Conservation (phyloP, 2,888 invertebrate genomes). For the Laothoe populi region DNA sequence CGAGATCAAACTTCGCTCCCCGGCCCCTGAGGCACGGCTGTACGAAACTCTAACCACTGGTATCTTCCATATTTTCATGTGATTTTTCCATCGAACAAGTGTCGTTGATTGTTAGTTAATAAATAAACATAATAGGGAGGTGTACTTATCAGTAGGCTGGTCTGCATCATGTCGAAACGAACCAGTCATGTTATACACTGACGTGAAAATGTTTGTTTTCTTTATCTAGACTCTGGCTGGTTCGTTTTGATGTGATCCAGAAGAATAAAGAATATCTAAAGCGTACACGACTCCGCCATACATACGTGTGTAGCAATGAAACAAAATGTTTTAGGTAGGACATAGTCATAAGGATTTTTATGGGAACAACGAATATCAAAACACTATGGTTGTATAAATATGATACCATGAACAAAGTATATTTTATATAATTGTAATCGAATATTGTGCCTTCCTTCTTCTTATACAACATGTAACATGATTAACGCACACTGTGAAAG, state of each 20-base stretch:
- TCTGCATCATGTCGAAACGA: slow-evolving; percentile 17
- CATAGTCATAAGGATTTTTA: slow-evolving; percentile 38
- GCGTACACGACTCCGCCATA: slow-evolving; percentile 77
- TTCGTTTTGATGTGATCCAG: neutral
- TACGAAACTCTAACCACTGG: slow-evolving; percentile 78
- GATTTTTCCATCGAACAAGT: slow-evolving; percentile 65
- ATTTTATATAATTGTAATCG: slow-evolving; percentile 48
- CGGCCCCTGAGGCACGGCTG: slow-evolving; percentile 74
- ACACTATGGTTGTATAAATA: slow-evolving; percentile 34
- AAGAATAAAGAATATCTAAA: slow-evolving; percentile 6
- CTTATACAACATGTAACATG: too few species aligned
- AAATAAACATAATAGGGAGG: slow-evolving; percentile 23
- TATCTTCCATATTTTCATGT: slow-evolving; percentile 53
- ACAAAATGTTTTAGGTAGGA: slow-evolving; percentile 49
- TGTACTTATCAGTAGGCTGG: slow-evolving; percentile 14
- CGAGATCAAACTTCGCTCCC: slow-evolving; percentile 46
- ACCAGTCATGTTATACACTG: neutral
- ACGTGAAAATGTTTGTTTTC: neutral
- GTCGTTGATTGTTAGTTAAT: slow-evolving; percentile 59
- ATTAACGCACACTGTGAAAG: too few species aligned
- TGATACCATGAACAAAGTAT: slow-evolving; percentile 48
- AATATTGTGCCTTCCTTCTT: slow-evolving; percentile 60
- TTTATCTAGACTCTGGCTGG: neutral
- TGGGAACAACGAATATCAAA: slow-evolving; percentile 22
- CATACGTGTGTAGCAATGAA: slow-evolving; percentile 71